Evolutionary conservation across 2,888 invertebrate genomes (phyloP).

Genomic region (Drosophila yooni): DNA sequence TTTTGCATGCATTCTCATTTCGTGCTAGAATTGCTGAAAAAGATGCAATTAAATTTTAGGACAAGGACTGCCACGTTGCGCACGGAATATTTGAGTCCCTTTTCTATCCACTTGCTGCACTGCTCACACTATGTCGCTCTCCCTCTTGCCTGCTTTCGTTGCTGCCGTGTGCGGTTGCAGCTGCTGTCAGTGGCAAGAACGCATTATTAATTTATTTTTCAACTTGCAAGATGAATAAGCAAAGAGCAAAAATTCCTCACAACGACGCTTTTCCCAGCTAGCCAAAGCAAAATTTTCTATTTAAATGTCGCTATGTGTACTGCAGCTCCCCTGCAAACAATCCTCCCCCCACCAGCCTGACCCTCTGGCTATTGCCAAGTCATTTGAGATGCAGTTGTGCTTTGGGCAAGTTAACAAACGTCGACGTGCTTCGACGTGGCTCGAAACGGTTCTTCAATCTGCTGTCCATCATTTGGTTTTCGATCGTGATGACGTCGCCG

Average conservation of each 20-base stretch:
- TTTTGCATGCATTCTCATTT: slow-evolving; percentile 80
- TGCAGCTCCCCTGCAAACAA: background rate
- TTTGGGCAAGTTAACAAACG: slow-evolving; percentile 54
- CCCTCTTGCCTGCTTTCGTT: slow-evolving; percentile 27
- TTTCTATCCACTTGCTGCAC: slow-evolving; percentile 2
- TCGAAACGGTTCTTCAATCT: slow-evolving; percentile 64
- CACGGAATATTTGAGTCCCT: slow-evolving; percentile 44
- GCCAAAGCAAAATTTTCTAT: slow-evolving; percentile 61
- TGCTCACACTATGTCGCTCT: slow-evolving; percentile 18
- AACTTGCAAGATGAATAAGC: slow-evolving; percentile 80
- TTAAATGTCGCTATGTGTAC: slow-evolving; percentile 60
- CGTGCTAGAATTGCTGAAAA: slow-evolving; percentile 72
- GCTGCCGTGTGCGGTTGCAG: slow-evolving; percentile 64
- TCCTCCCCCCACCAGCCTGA: background rate
- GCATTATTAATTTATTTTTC: slow-evolving; percentile 81
- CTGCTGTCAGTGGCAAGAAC: slow-evolving; percentile 78
- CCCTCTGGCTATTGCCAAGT: slow-evolving; percentile 51
- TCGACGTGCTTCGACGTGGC: slow-evolving; percentile 57
- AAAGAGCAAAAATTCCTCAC: slow-evolving; percentile 73
- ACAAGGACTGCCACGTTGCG: slow-evolving; percentile 39
- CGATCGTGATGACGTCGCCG: slow-evolving; percentile 55
- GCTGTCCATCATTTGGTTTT: slow-evolving; percentile 62
- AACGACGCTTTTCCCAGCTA: slow-evolving; percentile 22
- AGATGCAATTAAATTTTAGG: slow-evolving; percentile 79
- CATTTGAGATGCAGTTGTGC: slow-evolving; percentile 71